Percentiles rank a stretch among this genome's conserved stretches.
Conservation (phyloP, 2,888 invertebrate species). For the Drosophila infuscata region DNA sequence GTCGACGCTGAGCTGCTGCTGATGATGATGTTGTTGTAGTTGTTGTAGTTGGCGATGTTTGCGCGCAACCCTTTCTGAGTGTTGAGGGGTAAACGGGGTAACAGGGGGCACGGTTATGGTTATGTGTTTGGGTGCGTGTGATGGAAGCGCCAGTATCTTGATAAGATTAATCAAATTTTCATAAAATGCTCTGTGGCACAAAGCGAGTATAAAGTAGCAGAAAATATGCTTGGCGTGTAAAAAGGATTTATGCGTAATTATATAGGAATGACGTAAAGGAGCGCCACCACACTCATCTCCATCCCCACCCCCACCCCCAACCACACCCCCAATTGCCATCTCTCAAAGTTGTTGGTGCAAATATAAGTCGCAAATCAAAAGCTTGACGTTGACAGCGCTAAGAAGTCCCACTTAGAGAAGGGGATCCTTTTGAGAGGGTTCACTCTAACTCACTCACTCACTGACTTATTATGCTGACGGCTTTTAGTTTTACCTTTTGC, state of each 20-base stretch:
- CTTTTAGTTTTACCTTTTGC: slow-evolving; percentile 45
- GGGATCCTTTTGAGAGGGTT: slow-evolving; percentile 29
- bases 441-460: not conserved
- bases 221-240: slow-evolving; percentile 80
- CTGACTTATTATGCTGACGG: slow-evolving; percentile 21
- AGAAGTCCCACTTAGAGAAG: slow-evolving; percentile 41
- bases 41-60: slow-evolving; percentile 26
- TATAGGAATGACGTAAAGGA: slow-evolving; percentile 77
- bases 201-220: slow-evolving; percentile 64
- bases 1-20: slow-evolving; percentile 55
- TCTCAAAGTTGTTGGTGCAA: slow-evolving; percentile 40
- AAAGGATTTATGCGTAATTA: slow-evolving; percentile 82
- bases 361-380: slow-evolving; percentile 64
- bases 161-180: slow-evolving; percentile 85
- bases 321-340: not conserved
- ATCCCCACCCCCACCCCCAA: not conserved
- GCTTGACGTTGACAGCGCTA: slow-evolving; percentile 61
- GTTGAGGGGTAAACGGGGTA: not conserved
- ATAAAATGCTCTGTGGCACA: slow-evolving; percentile 76
- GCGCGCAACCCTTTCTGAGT: slow-evolving; percentile 57
- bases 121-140: slow-evolving; percentile 52
- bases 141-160: slow-evolving; percentile 74
- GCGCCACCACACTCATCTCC: not conserved
- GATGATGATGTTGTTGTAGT: slow-evolving; percentile 23
- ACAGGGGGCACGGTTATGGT: slow-evolving; percentile 9